Evolutionary conservation across 2,888 invertebrate species (phyloP).

Genomic region (Glaucopsyche alexis): DNA sequence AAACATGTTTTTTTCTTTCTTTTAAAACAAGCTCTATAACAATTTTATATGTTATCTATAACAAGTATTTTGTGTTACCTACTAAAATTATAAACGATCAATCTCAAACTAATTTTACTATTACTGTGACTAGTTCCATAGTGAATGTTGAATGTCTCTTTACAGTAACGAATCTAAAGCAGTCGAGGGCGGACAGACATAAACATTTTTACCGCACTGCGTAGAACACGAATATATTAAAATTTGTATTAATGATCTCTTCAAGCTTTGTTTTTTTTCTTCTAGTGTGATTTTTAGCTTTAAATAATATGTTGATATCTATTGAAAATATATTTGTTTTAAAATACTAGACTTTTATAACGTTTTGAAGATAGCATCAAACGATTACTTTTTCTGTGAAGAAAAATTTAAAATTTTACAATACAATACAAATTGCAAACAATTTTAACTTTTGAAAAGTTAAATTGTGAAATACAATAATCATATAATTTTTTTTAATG

Average conservation of each 20-base stretch:
- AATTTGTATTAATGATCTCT: neutral
- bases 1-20: too few species aligned
- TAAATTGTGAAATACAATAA: neutral
- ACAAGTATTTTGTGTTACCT: too few species aligned
- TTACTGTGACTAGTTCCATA: neutral
- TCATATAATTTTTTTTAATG: constrained; percentile 22
- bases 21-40: too few species aligned
- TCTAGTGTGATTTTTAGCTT: neutral
- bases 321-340: neutral
- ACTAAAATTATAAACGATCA: neutral
- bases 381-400: too few species aligned
- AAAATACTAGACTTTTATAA: too few species aligned
- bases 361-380: too few species aligned
- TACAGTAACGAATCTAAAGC: neutral
- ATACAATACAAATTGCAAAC: too few species aligned
- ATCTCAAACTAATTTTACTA: neutral
- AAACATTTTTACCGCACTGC: constrained; percentile 10
- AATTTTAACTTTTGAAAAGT: neutral
- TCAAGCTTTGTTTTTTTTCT: neutral
- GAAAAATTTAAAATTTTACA: too few species aligned
- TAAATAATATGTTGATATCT: neutral
- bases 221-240: neutral
- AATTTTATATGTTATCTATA: too few species aligned
- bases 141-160: neutral
- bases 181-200: neutral